Conservation (phyloP, 2,113 vertebrate species). For the Prunella fulvescens region DNA sequence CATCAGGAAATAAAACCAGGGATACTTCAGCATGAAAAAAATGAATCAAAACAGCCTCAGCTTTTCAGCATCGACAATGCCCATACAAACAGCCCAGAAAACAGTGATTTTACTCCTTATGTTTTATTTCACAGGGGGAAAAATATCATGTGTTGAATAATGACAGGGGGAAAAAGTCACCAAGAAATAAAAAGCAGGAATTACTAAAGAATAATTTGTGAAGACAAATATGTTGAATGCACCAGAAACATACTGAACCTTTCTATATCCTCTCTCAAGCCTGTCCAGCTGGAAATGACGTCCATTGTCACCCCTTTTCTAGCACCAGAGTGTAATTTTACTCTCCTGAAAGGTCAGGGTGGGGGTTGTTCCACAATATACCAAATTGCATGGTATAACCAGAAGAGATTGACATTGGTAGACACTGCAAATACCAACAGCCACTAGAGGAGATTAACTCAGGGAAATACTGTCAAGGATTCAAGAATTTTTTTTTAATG, state of each 20-base stretch:
- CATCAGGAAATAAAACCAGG: not conserved
- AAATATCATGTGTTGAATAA: not conserved
- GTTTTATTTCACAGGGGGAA: not conserved
- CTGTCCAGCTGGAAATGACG: not conserved
- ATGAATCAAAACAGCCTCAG: not conserved
- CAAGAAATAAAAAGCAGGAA: not conserved
- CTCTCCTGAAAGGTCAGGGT: not conserved
- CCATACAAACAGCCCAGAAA: not conserved
- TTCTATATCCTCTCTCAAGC: not conserved
- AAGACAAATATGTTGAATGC: not conserved
- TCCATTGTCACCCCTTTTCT: not conserved
- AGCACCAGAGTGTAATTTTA: not conserved
- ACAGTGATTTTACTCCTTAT: not conserved
- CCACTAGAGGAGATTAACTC: not conserved
- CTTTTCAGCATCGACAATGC: not conserved
- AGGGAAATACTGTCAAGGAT: not conserved
- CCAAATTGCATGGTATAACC: not conserved
- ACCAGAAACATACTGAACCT: not conserved
- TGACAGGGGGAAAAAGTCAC: rapidly evolving
- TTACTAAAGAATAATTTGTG: not conserved
- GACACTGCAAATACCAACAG: not conserved
- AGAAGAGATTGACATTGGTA: not conserved
- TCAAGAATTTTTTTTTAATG: not conserved
- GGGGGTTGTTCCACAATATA: not conserved
- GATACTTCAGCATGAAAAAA: not conserved